These are phyloP conservation scores for Bufo gargarizans DNA, from an alignment of 2,113 vertebrate genomes.

Conservation along the genomic window DNA sequence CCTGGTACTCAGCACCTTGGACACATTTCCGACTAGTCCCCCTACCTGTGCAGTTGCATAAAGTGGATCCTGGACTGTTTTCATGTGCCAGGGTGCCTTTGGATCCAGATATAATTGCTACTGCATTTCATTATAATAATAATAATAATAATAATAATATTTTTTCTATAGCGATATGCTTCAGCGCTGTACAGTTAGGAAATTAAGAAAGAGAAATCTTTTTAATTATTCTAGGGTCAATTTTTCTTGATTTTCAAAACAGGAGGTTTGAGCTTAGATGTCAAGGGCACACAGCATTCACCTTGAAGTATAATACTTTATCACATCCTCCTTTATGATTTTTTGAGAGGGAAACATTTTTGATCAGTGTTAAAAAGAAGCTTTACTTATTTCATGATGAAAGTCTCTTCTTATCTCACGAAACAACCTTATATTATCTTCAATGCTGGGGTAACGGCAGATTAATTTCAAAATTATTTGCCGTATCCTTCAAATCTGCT, in stretches of 20 bases:
- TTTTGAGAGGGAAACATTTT: not conserved
- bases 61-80: too few species aligned
- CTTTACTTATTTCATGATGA: conserved; percentile 2
- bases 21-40: too few species aligned
- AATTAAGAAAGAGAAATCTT: not conserved
- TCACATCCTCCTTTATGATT: not conserved
- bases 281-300: not conserved
- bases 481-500: not conserved
- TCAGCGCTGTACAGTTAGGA: not conserved
- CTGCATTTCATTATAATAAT: too few species aligned
- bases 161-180: not conserved
- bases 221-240: not conserved
- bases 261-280: not conserved
- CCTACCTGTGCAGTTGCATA: too few species aligned
- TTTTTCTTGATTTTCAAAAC: not conserved
- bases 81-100: too few species aligned
- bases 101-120: too few species aligned
- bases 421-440: conserved; percentile 2
- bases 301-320: not conserved
- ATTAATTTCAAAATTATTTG: conserved; percentile 20
- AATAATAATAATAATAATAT: too few species aligned
- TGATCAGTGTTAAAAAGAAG: not conserved
- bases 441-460: not conserved
- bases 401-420: conserved; percentile 15
- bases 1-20: too few species aligned